Evolutionary conservation across 2,888 invertebrate species (phyloP), one percentile per base, ranked within the genome.

Genomic region (Chorisops tibialis): DNA sequence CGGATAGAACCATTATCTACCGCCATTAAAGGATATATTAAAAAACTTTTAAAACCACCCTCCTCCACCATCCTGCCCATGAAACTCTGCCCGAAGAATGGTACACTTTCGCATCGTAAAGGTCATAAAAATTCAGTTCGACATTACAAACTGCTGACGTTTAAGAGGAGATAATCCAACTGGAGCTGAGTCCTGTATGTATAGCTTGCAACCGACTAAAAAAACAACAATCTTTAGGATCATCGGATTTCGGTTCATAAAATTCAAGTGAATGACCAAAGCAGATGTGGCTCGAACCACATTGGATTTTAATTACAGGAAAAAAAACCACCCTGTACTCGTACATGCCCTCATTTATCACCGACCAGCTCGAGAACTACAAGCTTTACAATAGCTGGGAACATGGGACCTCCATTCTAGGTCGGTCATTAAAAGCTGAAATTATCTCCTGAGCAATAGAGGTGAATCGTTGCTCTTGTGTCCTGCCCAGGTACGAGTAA

Each of bases 181-280:
- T 39, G 16, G 12, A 54, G n/a, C 47, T 12, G 22, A 18, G 18
- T 39, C n/a, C 22, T 22, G 39, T 18, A 41, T 4, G 18, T 24
- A 49, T 18, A 49, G 3, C 12, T 35, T 24, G 24, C 35, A n/a
- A 18, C 19, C 37, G 51, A 18, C 37, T 4, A 51, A 37, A 51
- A 37, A 51, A 18, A 51, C n/a, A 19, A 37, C n/a, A 51, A 37
- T 41, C 24, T 30, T 22, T 9, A 7, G 52, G 39, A 41, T 54
- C 39, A 39, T 39, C 24, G 52, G 52, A 54, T 54, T 41, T 54
- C 38, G 21, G 39, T 41, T 54, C 52, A 39, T 54, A 54, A 54
- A 54, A 54, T 54, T 41, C 22, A 54, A 54, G 39, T 39, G 22
- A 54, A 54, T 54, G 52, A 54, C 52, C 52, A 21, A 22, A 54